These are phyloP conservation scores for Harlomillsia oculata DNA, from an alignment of 1,140 invertebrate genomes.

Conservation along the genomic window DNA sequence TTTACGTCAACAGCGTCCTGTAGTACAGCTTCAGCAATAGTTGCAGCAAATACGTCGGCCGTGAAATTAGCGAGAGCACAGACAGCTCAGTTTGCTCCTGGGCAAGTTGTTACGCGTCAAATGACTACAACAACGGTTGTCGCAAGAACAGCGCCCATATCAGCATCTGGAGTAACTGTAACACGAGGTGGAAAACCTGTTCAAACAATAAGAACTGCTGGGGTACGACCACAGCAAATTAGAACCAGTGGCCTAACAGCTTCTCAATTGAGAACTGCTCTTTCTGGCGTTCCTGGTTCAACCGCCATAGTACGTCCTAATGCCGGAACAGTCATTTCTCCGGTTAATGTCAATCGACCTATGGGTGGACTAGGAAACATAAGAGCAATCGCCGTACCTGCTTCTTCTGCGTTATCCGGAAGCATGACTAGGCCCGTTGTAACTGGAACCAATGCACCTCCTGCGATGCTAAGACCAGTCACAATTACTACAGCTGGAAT, in stretches of 20 bases:
- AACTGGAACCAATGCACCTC: background rate
- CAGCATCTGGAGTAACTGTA: constrained; percentile 5
- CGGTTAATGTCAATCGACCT: background rate
- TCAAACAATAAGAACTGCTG: background rate
- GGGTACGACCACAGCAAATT: constrained; percentile 5
- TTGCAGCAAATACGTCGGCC: constrained; percentile 19
- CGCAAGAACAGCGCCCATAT: constrained; percentile 15
- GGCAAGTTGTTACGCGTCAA: background rate
- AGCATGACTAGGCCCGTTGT: constrained; percentile 1
- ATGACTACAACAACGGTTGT: constrained; percentile 22
- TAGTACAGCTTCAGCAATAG: constrained; percentile 20
- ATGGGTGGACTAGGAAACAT: background rate
- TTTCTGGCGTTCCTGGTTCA: background rate
- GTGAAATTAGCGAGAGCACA: constrained; percentile 4
- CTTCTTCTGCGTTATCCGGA: background rate
- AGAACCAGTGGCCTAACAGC: constrained; percentile 17
- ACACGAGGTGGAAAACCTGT: background rate
- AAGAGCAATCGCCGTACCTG: background rate
- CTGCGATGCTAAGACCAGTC: constrained; percentile 16
- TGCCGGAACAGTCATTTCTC: constrained; percentile 8
- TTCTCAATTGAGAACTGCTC: constrained; percentile 13
- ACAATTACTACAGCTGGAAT: constrained; percentile 18
- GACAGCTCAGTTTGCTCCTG: background rate
- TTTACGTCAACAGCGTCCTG: constrained; percentile 10
- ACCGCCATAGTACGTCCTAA: background rate